A percentile compares a stretch with the other conserved stretches of the same genome.
Evolutionary conservation across 2,797 vertebrate species (phyloP).

Genomic region (Eidolon dupreanum): DNA sequence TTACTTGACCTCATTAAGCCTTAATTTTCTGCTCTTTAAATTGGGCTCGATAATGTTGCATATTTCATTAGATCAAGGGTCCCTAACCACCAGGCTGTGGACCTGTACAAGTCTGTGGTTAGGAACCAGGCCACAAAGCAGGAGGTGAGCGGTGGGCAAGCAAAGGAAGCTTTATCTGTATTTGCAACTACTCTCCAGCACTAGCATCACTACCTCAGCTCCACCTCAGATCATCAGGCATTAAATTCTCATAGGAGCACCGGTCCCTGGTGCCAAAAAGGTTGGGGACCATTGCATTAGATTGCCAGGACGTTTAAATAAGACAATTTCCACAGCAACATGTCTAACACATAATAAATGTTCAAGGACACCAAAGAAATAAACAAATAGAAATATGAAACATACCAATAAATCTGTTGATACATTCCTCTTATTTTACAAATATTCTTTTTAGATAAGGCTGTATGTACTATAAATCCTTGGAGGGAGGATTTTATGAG

Average conservation of each 20-base stretch:
- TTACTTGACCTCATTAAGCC: neutral
- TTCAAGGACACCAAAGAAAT: neutral
- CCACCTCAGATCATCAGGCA: too few relatives aligned
- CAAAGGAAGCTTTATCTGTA: too few relatives aligned
- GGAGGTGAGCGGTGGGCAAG: too few relatives aligned
- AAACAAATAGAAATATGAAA: neutral
- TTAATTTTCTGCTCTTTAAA: neutral
- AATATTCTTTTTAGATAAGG: neutral
- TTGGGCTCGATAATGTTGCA: neutral
- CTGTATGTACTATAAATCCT: neutral
- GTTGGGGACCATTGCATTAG: too few relatives aligned
- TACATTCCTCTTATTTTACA: neutral
- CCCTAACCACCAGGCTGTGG: too few relatives aligned
- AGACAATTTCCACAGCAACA: neutral
- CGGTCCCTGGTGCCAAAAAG: too few relatives aligned
- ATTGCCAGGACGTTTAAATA: neutral
- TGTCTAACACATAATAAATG: neutral
- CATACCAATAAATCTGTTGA: neutral
- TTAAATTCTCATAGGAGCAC: too few relatives aligned
- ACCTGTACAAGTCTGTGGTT: too few relatives aligned
- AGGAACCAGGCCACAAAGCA: too few relatives aligned
- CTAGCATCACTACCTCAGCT: too few relatives aligned
- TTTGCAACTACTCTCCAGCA: too few relatives aligned
- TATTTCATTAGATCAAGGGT: neutral
- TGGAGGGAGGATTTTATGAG: neutral